Conservation (phyloP, 2,113 vertebrate species). For the Narcine bancroftii region DNA sequence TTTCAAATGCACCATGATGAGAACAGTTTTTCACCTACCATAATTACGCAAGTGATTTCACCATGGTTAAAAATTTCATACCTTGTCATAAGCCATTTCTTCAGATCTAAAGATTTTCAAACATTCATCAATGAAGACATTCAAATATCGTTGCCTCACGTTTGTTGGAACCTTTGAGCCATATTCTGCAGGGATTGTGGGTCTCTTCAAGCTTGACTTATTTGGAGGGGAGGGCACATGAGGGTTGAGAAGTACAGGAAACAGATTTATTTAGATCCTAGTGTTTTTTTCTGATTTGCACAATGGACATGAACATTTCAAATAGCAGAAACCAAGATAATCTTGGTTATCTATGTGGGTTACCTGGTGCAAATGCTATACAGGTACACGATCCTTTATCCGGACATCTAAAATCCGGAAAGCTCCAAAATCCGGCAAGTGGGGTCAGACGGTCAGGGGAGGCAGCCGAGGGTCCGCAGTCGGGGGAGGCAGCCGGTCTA, state of each 20-base stretch:
- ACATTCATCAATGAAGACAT: conserved; percentile 90
- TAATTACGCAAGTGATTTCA: background rate
- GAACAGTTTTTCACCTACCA: background rate
- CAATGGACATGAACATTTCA: background rate
- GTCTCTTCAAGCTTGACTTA: conserved; percentile 79
- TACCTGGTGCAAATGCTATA: background rate
- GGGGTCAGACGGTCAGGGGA: too few relatives aligned
- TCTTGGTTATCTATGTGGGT: background rate
- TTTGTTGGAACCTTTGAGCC: conserved; percentile 89
- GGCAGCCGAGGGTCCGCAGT: too few relatives aligned
- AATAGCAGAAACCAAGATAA: background rate
- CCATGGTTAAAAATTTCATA: conserved; percentile 43
- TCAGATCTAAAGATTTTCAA: conserved; percentile 75
- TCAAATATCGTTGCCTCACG: conserved; percentile 90
- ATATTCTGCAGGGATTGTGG: conserved; percentile 84
- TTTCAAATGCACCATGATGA: background rate
- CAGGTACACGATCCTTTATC: too few relatives aligned
- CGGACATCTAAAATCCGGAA: too few relatives aligned
- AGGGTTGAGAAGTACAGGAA: background rate
- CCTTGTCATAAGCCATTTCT: conserved; percentile 77
- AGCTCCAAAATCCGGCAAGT: too few relatives aligned
- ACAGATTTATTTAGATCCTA: conserved; percentile 2
- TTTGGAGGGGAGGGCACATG: conserved; percentile 43
- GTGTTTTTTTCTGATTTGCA: background rate
- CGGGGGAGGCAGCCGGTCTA: too few relatives aligned